Percentiles rank a stretch among this genome's conserved stretches.
Conservation (phyloP, 2,113 vertebrate species). For the Rhabdomys dilectus region DNA sequence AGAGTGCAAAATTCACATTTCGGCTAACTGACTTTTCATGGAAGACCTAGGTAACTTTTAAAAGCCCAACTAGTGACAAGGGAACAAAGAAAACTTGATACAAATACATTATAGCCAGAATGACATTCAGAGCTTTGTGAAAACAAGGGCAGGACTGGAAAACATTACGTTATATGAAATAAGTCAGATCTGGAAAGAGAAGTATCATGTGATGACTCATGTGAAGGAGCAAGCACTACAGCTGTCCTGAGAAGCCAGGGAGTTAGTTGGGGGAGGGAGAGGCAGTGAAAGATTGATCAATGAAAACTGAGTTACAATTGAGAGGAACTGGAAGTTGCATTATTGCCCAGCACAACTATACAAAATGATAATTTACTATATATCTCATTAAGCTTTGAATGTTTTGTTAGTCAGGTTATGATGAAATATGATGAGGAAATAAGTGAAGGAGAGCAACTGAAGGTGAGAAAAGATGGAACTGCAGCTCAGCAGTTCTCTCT, state of each 20-base stretch:
- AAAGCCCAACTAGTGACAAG: not conserved
- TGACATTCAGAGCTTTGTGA: not conserved
- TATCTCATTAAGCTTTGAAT: not conserved
- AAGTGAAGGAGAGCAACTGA: not conserved
- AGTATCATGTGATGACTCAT: not conserved
- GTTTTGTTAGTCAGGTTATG: not conserved
- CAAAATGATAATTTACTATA: not conserved
- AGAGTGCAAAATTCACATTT: not conserved
- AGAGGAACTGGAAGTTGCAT: not conserved
- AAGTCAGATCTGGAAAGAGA: not conserved
- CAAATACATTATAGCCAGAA: not conserved
- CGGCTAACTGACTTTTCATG: not conserved
- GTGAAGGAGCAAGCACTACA: not conserved
- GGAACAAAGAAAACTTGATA: not conserved
- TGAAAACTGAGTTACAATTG: too few species aligned
- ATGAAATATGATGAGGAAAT: not conserved
- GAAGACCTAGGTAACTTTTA: not conserved
- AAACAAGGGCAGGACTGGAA: not conserved
- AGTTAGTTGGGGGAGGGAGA: not conserved
- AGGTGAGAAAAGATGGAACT: not conserved
- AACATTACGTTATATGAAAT: not conserved
- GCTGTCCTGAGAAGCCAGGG: too few species aligned
- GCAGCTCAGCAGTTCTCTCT: not conserved
- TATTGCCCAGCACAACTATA: not conserved
- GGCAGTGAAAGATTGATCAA: too few species aligned